Evolutionary conservation across 2,113 vertebrate species (phyloP).

Genomic region (Ceyx melanurus): DNA sequence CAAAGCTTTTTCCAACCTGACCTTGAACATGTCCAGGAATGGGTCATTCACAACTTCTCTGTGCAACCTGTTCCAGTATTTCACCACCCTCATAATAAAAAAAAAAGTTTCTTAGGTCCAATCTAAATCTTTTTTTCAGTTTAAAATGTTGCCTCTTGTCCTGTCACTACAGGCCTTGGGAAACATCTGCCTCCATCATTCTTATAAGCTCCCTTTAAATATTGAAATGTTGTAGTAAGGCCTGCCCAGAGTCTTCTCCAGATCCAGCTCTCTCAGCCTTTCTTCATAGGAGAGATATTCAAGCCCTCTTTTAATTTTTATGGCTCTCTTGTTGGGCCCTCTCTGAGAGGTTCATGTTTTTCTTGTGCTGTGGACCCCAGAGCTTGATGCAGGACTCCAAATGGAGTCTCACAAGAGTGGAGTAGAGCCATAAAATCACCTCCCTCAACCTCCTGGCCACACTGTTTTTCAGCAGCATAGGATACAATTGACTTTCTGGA

Average conservation of each 20-base stretch:
- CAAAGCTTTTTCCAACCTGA: background rate
- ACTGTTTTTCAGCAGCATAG: background rate
- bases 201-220: background rate
- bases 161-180: too few species aligned
- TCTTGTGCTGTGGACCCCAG: background rate
- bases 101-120: background rate
- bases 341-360: background rate
- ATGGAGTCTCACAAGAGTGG: background rate
- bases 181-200: background rate
- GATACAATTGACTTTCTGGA: background rate
- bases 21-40: background rate
- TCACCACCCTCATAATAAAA: background rate
- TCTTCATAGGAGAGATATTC: background rate
- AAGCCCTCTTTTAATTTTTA: background rate
- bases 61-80: background rate
- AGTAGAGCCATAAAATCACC: background rate
- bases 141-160: background rate
- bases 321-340: background rate
- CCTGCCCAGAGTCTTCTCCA: background rate
- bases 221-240: background rate
- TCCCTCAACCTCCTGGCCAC: background rate
- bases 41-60: background rate
- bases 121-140: background rate
- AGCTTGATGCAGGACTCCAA: background rate
- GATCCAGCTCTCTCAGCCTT: background rate